phyloP scores from a whole-genome alignment of 2,888 invertebrate genomes.

The Rotaria socialis region DNA sequence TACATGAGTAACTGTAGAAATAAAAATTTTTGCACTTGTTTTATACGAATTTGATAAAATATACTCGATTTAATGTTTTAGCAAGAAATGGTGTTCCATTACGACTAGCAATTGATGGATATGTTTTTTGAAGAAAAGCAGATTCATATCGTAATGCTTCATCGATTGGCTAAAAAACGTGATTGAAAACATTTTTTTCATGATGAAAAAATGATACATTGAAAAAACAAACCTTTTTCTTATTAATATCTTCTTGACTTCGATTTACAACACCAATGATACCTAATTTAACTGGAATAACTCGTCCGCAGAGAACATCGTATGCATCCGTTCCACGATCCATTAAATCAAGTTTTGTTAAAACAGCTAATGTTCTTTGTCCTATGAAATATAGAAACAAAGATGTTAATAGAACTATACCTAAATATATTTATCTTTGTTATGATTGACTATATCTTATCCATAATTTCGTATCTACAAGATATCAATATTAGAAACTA shows the following conservation, averaged over 20 bases:
- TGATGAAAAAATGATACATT: background rate
- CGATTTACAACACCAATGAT: conserved; percentile 98
- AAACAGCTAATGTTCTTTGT: conserved; percentile 86
- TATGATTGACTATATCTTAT: no score
- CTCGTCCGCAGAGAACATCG: conserved; percentile 90
- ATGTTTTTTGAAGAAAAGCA: conserved; percentile 85
- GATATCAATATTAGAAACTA: no score
- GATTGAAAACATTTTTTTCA: background rate
- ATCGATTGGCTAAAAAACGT: conserved; percentile 58
- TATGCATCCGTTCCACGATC: conserved; percentile 99
- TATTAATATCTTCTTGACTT: conserved; percentile 92
- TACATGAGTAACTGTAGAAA: conserved; percentile 77
- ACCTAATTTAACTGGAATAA: conserved; percentile 95
- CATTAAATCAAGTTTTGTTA: conserved; percentile 98
- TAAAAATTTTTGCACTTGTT: background rate
- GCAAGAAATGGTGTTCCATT: conserved; percentile 94
- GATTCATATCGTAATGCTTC: conserved; percentile 92
- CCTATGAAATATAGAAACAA: conserved; percentile 51
- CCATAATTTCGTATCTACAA: no score
- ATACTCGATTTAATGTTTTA: conserved; percentile 82
- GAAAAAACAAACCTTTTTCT: conserved; percentile 67
- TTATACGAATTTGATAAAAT: conserved; percentile 34
- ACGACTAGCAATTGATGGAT: conserved; percentile 88
- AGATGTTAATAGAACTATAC: no score
- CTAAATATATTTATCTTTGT: no score